Conservation (phyloP, 2,113 vertebrate species). For the Serinus canaria region DNA sequence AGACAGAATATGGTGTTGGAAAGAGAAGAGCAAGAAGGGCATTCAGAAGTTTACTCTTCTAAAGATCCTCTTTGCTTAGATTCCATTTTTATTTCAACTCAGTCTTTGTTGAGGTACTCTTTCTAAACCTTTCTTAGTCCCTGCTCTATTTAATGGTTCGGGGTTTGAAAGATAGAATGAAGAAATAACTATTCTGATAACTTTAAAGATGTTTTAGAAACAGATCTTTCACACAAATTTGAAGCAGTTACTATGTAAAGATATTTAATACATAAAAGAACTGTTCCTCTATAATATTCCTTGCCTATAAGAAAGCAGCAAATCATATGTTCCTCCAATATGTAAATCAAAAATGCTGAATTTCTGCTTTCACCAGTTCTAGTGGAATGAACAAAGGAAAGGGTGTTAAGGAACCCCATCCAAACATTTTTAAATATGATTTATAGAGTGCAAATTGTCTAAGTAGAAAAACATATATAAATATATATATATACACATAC, state of each 20-base stretch:
- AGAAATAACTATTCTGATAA: neutral
- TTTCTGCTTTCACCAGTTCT: neutral
- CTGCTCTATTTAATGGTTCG: neutral
- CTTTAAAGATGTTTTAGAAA: slow-evolving; percentile 7
- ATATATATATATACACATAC: neutral
- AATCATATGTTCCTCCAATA: neutral
- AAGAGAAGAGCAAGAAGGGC: neutral
- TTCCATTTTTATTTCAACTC: neutral
- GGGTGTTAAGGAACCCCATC: rapidly evolving
- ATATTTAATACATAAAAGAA: neutral
- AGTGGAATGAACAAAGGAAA: neutral
- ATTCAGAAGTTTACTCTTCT: neutral
- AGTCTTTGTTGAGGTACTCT: neutral
- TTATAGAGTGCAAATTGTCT: neutral
- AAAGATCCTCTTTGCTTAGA: neutral
- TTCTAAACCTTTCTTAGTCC: slow-evolving; percentile 20
- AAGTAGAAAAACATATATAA: neutral
- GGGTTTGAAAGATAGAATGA: neutral
- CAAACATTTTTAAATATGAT: neutral
- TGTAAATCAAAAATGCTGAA: neutral
- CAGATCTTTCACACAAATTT: neutral
- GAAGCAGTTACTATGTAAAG: neutral
- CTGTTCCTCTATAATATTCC: neutral
- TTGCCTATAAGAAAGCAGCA: neutral
- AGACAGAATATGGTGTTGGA: neutral